Conservation (phyloP, 2,888 invertebrate species). For the Leptinotarsa peninsularis region DNA sequence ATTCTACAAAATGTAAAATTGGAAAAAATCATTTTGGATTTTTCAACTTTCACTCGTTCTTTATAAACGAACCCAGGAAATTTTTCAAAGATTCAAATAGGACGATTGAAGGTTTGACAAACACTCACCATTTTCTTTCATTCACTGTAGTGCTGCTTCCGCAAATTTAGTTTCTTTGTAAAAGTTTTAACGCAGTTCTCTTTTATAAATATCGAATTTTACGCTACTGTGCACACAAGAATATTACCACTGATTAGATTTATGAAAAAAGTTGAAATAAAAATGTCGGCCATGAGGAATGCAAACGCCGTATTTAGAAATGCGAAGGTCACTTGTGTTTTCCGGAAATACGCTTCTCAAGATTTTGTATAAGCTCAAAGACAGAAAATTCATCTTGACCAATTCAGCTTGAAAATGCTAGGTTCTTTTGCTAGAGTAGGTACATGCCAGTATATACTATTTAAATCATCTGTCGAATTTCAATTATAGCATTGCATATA, state of each 20-base stretch:
- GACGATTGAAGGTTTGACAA: background rate
- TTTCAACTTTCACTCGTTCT: no score
- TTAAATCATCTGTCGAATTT: no score
- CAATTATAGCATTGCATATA: no score
- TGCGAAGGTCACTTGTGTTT: background rate
- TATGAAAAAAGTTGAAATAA: slow-evolving; percentile 11
- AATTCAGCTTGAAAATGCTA: no score
- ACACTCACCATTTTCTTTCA: slow-evolving; percentile 15
- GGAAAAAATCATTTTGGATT: no score
- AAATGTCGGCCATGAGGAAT: slow-evolving; percentile 23
- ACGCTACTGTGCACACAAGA: slow-evolving; percentile 27
- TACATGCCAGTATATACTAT: no score
- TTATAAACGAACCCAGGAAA: background rate
- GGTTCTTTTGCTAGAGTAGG: no score
- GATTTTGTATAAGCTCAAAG: background rate
- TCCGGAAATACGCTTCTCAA: slow-evolving; percentile 1
- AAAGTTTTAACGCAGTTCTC: background rate
- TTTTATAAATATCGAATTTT: slow-evolving; percentile 26
- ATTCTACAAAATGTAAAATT: no score
- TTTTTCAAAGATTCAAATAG: background rate
- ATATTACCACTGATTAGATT: slow-evolving; percentile 13
- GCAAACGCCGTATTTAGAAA: background rate
- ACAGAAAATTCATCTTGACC: no score
- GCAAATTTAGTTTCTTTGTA: background rate
- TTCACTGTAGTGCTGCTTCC: background rate